Base-by-base conservation (phyloP, 2,113 vertebrate genomes). In the Pelvicachromis taeniatus region DNA sequence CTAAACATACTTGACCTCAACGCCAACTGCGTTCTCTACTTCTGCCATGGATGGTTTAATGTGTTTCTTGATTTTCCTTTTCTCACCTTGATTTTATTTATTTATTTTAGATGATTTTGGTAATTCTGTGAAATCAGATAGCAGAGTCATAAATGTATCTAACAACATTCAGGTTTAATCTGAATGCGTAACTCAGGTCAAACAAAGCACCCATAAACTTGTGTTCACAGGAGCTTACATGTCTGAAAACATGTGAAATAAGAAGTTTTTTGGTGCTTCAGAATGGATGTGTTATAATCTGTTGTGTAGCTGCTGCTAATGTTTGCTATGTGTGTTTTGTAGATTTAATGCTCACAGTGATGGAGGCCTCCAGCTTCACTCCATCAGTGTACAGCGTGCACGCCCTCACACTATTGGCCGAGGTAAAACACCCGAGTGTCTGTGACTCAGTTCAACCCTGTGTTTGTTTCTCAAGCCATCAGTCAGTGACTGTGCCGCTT, bases 351-450 rank as follows among this genome's bases (percentile, higher is more conserved):
- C 95, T 98, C 93, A 98, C 99, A 92, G 97, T 98, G 93, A 96
- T 97, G 96, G 98, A 99, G 96, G 97, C 97, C 19, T 98, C 98
- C 92, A 98, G 95, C 92, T 98, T 99, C 90, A 98, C 99, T 93
- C 98, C 99, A 61, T 99, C 99, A 73, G 97, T 99, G 42, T 99
- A 98, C 92, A 99, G 99, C 81, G 99, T 99, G 82, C 99, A 99
- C 84, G 99, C 99, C 16, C 89, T 99, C 96, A 99, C 97, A 2
- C 95, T 99, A 86, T 95, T 99, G 86, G 97, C 99, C 54, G 98
- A 99, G 97, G 99, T 99, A 98, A 97, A 92, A 79, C 78, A 77
- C 58, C 33, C 6, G 11, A 26, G 10, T 61, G 16, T 88, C 65
- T 83, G 19, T 59, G 54, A 75, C 79, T 75, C 78, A 42, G 40